These are phyloP conservation scores for Drosophila fungiperda DNA, from an alignment of 2,888 invertebrate species.

Conservation along the genomic window DNA sequence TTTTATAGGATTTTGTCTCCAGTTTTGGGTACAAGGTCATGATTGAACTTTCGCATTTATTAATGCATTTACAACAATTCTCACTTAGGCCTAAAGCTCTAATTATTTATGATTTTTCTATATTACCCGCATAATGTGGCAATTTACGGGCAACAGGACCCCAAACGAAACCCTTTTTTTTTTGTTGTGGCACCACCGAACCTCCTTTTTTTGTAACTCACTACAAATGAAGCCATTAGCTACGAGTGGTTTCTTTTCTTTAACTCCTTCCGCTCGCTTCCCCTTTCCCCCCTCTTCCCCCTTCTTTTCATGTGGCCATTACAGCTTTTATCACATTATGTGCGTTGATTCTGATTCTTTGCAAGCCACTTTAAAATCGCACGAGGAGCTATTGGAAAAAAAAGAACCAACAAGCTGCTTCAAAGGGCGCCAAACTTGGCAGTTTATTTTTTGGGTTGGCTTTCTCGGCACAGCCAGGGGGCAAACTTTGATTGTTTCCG, in stretches of 20 bases:
- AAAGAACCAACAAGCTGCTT: constrained; percentile 34
- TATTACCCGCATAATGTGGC: constrained; percentile 54
- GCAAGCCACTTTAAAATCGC: constrained; percentile 41
- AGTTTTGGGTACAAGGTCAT: constrained; percentile 4
- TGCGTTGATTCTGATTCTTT: constrained; percentile 57
- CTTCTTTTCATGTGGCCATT: too few species aligned
- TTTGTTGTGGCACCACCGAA: not conserved
- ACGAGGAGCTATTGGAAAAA: constrained; percentile 26
- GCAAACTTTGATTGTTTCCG: constrained; percentile 70
- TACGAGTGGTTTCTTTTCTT: constrained; percentile 18
- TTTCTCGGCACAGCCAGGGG: constrained; percentile 38
- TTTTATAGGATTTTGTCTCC: not conserved
- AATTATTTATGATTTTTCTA: constrained; percentile 61
- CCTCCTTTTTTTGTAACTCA: constrained; percentile 21
- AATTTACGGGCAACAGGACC: constrained; percentile 48
- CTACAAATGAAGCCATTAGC: constrained; percentile 72
- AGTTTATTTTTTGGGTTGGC: constrained; percentile 8
- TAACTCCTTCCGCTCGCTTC: not conserved
- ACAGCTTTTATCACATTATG: constrained; percentile 49
- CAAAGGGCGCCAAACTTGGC: constrained; percentile 26
- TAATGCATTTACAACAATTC: constrained; percentile 44
- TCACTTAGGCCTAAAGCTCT: constrained; percentile 51
- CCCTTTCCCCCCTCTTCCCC: not conserved
- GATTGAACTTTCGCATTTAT: constrained; percentile 13
- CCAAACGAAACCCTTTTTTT: constrained; percentile 27